Evolutionary conservation across 2,888 invertebrate species (phyloP), one percentile per base, ranked within the genome.

Genomic region (Elgonia sp.): DNA sequence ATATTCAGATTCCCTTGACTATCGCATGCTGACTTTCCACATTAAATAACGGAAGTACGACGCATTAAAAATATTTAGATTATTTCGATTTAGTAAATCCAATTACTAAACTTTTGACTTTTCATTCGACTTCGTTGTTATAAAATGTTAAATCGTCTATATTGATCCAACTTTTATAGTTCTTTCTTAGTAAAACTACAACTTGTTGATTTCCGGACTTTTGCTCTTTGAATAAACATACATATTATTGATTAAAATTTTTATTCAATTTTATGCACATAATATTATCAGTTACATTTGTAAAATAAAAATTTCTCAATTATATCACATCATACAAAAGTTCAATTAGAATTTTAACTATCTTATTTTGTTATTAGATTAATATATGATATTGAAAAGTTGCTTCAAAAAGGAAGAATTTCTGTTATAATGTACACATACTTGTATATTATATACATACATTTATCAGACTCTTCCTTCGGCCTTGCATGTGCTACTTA

Each of bases 401-500:
- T 69, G 46, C 60, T 67, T 57, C 53, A 53, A 77, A 20, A 46
- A 62, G 69, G 79, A 80, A 67, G 69, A 62, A 67, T 81, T 63
- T 62, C 62, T 18, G 42, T 82, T 82, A 55, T 55, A 63, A 53
- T 42, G 18, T 42, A 37, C 37, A 77, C 12, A 46, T 21, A 29
- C 29, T 29, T 29, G 3, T 29, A 29, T 29, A 55, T 63, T 42
- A 37, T 42, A 37, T 46, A 77, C 10, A 46, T 37, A 21, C 72
- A 63, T 21, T 55, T 46, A 70, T 81, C 72, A 72, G 42, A 75
- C 75, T 83, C 83, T 50, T 70, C 69, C 62, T 70, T n/a, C 40
- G 69, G 8, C 83, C 83, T 83, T 83, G 75, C 69, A 50, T 60
- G 40, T 21, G 67, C 67, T 82, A 76, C 75, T 75, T 75, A 76